These are phyloP conservation scores for Acrocephalus kingi DNA, from an alignment of 2,113 vertebrate species.

Conservation along the genomic window DNA sequence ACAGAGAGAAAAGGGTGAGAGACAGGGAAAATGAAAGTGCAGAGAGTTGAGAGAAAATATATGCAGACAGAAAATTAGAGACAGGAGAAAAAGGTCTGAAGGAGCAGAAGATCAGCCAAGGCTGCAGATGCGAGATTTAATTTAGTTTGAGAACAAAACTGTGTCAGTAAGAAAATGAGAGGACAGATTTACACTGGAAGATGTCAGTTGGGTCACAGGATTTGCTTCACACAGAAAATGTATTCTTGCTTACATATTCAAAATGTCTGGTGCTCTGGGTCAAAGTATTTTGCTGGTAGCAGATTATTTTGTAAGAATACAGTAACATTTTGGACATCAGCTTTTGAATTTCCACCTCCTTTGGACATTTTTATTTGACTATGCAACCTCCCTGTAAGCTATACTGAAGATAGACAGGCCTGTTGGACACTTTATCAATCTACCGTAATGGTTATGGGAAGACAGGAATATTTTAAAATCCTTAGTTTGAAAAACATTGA, in stretches of 20 bases:
- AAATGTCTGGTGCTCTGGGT: neutral
- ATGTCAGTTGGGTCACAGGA: neutral
- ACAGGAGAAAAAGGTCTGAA: neutral
- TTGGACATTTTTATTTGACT: neutral
- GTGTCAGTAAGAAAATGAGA: conserved; percentile 8
- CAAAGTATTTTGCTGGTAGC: neutral
- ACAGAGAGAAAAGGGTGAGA: neutral
- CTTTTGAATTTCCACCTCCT: neutral
- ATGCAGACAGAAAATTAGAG: neutral
- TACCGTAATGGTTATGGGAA: neutral
- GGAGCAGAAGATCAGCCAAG: neutral
- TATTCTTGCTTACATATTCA: neutral
- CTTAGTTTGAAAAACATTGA: neutral
- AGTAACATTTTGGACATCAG: neutral
- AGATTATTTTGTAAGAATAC: neutral
- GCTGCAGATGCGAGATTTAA: neutral
- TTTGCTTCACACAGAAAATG: neutral
- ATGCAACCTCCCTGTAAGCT: neutral
- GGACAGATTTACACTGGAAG: neutral
- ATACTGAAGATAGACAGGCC: neutral
- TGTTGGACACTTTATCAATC: neutral
- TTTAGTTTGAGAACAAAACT: neutral
- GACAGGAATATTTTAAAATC: neutral
- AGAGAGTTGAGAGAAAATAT: neutral
- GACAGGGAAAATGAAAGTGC: neutral